phyloP scores from a whole-genome alignment of 1,140 invertebrate genomes.

The Scaptomyza montana region DNA sequence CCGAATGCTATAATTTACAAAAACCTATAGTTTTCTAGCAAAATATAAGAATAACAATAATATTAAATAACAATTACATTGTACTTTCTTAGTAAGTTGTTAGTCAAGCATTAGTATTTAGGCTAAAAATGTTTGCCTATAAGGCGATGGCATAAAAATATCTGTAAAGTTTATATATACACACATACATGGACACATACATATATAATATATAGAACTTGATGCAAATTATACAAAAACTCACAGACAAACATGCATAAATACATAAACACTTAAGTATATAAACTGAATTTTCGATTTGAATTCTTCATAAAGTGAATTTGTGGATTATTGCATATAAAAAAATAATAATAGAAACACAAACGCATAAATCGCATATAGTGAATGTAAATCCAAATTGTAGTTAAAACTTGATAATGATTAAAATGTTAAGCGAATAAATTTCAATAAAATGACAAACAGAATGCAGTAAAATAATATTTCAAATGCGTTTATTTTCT shows the following conservation, averaged over 20 bases:
- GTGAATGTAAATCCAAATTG: constrained; percentile 71
- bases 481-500: background rate
- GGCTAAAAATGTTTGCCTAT: constrained; percentile 54
- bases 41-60: constrained; percentile 14
- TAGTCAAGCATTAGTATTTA: constrained; percentile 62
- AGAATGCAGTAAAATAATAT: constrained; percentile 60
- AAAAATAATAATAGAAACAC: constrained; percentile 23
- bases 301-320: constrained; percentile 35
- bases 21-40: constrained; percentile 65
- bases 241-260: constrained; percentile 12
- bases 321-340: constrained; percentile 17
- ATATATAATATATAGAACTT: constrained; percentile 51
- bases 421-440: constrained; percentile 76
- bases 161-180: constrained; percentile 66
- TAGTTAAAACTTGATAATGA: constrained; percentile 79
- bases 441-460: constrained; percentile 62
- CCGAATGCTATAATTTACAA: constrained; percentile 38
- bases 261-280: constrained; percentile 28
- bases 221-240: constrained; percentile 37
- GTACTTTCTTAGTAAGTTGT: constrained; percentile 57
- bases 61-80: constrained; percentile 40
- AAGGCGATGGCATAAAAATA: constrained; percentile 58
- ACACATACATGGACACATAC: constrained; percentile 31
- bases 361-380: constrained; percentile 39
- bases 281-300: constrained; percentile 36